Conservation (phyloP, 2,888 invertebrate species). For the Erynnis tages region DNA sequence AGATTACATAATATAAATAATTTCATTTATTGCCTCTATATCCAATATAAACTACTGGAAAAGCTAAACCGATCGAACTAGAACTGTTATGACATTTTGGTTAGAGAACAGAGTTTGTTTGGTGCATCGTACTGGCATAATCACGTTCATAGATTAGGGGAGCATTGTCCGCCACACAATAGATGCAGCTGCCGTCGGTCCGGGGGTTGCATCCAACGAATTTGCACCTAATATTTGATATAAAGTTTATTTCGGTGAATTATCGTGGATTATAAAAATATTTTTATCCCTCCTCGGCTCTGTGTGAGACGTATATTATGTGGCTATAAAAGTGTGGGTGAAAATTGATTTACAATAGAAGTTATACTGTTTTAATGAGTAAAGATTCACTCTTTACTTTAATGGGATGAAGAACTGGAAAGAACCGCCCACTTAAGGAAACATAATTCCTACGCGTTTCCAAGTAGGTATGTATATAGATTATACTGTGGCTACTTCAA, state of each 20-base stretch:
- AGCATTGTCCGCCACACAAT: conserved; percentile 44
- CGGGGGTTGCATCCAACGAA: conserved; percentile 29
- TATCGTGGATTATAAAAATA: neutral
- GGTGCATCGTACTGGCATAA: conserved; percentile 2
- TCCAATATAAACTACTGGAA: neutral
- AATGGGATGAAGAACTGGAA: too few species aligned
- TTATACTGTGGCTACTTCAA: too few species aligned
- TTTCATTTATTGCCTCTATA: too few species aligned
- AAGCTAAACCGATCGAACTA: neutral
- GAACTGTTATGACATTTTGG: neutral
- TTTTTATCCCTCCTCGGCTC: neutral
- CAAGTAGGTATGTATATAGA: too few species aligned
- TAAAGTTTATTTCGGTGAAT: neutral
- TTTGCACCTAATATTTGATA: conserved; percentile 10
- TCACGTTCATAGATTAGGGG: conserved; percentile 45
- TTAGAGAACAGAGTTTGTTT: conserved; percentile 6
- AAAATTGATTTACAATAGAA: too few species aligned
- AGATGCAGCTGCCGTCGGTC: conserved; percentile 48
- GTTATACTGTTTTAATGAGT: too few species aligned
- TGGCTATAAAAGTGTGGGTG: too few species aligned
- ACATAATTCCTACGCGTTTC: too few species aligned
- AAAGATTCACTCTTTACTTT: too few species aligned
- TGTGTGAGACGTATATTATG: too few species aligned
- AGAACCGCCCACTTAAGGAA: too few species aligned
- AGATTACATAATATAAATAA: too few species aligned